A percentile compares a stretch with the other conserved stretches of the same genome.
Conservation (phyloP, 2,888 invertebrate genomes). For the Drosophila subquinaria region DNA sequence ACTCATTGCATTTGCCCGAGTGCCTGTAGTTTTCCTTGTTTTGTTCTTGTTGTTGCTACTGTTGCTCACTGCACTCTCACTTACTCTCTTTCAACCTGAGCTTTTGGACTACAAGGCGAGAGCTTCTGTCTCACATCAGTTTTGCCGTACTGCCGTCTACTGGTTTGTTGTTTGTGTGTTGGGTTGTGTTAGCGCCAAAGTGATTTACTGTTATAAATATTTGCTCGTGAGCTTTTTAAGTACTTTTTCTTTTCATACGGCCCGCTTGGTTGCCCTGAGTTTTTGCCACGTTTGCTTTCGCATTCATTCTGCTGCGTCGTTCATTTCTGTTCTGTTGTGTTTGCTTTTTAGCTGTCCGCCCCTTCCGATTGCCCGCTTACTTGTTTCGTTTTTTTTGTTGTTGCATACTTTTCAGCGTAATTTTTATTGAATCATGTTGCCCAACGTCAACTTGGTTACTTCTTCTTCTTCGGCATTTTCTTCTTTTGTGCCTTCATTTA, state of each 20-base stretch:
- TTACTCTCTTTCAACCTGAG: slow-evolving; percentile 27
- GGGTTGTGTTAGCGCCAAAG: slow-evolving; percentile 72
- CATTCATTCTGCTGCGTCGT: slow-evolving; percentile 43
- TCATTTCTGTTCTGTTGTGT: slow-evolving; percentile 35
- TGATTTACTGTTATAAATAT: slow-evolving; percentile 82
- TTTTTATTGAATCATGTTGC: slow-evolving; percentile 79
- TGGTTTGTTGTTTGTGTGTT: slow-evolving; percentile 22
- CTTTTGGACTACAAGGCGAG: slow-evolving; percentile 6
- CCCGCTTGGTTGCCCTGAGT: slow-evolving; percentile 43
- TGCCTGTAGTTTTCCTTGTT: slow-evolving; percentile 41
- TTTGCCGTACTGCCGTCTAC: slow-evolving; percentile 2
- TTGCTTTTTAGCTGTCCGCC: slow-evolving; percentile 44
- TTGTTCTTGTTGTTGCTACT: slow-evolving; percentile 52
- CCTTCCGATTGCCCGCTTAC: slow-evolving; percentile 2
- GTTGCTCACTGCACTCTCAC: slow-evolving; percentile 34
- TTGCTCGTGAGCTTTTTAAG: slow-evolving; percentile 79
- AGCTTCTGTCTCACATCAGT: slow-evolving; percentile 18
- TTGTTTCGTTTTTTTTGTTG: slow-evolving; percentile 50
- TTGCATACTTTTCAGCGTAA: slow-evolving; percentile 77
- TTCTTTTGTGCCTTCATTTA: slow-evolving; percentile 46
- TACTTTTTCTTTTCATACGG: slow-evolving; percentile 70
- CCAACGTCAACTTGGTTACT: slow-evolving; percentile 43
- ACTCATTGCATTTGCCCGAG: slow-evolving; percentile 17
- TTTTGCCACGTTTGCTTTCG: slow-evolving; percentile 65
- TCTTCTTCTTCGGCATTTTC: slow-evolving; percentile 15